phyloP scores from a whole-genome alignment of 2,113 vertebrate genomes.

The Echinops telfairi region DNA sequence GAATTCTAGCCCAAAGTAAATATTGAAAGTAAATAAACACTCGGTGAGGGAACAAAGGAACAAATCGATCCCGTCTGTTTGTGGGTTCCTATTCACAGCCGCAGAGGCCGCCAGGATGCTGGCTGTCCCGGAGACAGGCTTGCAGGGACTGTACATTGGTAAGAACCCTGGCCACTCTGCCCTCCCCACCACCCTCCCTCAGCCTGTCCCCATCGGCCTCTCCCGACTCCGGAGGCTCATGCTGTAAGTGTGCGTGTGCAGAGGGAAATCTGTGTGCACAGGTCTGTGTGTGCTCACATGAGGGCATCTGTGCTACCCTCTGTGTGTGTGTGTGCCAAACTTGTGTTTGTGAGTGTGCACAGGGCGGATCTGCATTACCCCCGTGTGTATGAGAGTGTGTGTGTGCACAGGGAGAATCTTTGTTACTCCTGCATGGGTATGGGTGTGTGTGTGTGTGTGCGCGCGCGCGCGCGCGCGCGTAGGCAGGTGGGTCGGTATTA shows the following conservation, averaged over 20 bases:
- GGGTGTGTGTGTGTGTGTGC: no score
- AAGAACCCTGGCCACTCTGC: slow-evolving; percentile 45
- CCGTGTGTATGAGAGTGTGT: no score
- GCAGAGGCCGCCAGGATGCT: slow-evolving; percentile 72
- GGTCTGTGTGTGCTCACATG: neutral
- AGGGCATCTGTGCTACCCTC: neutral
- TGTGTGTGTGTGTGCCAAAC: neutral
- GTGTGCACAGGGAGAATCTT: no score
- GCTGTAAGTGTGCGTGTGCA: neutral
- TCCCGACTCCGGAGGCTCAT: neutral
- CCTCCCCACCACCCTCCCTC: neutral
- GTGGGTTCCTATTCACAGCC: slow-evolving; percentile 68
- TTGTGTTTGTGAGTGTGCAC: no score
- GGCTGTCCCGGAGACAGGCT: slow-evolving; percentile 74
- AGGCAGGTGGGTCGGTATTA: no score
- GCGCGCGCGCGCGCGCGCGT: no score
- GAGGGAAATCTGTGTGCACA: neutral
- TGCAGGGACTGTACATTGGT: slow-evolving; percentile 79
- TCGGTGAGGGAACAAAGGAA: slow-evolving; percentile 37
- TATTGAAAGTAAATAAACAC: slow-evolving; percentile 53
- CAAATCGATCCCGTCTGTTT: slow-evolving; percentile 58
- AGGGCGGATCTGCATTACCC: no score
- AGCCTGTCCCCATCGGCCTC: neutral
- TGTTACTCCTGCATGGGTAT: no score
- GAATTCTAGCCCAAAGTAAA: slow-evolving; percentile 52